Conservation (phyloP, 2,113 vertebrate species). For the Tylochromis polylepis region DNA sequence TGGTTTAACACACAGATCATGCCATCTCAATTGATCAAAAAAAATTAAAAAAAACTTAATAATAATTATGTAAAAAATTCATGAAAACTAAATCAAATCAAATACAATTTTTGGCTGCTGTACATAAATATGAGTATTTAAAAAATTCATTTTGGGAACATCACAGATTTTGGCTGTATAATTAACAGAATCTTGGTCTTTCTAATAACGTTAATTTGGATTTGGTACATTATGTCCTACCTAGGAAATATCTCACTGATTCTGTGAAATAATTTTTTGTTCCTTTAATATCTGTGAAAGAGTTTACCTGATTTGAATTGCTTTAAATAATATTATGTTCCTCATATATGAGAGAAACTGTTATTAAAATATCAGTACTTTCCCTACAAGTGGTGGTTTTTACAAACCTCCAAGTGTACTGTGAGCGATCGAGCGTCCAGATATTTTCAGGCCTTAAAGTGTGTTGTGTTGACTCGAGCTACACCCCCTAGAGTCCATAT, state of each 20-base stretch:
- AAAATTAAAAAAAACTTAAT: rapidly evolving
- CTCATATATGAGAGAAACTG: neutral
- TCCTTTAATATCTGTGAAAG: neutral
- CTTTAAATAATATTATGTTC: neutral
- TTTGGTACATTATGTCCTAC: neutral
- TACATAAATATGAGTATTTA: neutral
- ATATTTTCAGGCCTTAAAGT: neutral
- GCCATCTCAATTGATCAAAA: neutral
- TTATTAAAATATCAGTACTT: neutral
- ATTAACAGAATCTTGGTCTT: neutral
- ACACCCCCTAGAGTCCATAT: neutral
- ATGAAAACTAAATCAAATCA: neutral
- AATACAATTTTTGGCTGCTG: neutral
- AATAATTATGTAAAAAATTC: neutral
- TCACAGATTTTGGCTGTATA: neutral
- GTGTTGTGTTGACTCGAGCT: neutral
- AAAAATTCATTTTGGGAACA: neutral
- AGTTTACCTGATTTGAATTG: neutral
- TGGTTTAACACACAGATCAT: neutral
- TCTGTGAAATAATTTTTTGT: neutral
- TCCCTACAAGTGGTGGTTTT: neutral
- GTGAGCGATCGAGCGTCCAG: neutral
- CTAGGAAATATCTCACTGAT: neutral
- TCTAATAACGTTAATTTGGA: neutral
- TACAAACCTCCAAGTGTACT: neutral